Percentiles rank a stretch among this genome's conserved stretches.
Conservation (phyloP, 2,888 invertebrate species). For the Halocaridina rubra region DNA sequence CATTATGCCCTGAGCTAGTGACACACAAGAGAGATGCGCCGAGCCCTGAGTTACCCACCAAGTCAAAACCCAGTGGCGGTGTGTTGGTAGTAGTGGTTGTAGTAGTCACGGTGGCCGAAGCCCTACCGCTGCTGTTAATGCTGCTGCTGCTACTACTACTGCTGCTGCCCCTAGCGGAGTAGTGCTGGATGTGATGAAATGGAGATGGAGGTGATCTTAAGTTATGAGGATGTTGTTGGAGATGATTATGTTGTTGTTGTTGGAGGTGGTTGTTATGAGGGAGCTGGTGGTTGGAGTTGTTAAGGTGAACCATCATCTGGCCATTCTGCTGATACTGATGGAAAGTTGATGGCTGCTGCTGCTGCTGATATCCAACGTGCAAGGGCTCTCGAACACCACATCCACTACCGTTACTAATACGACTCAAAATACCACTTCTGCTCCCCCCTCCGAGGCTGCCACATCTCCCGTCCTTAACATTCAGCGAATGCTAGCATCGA, state of each 20-base stretch:
- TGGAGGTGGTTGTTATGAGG: slow-evolving; percentile 50
- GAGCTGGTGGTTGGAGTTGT: slow-evolving; percentile 35
- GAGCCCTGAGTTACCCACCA: slow-evolving; percentile 55
- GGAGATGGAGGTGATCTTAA: slow-evolving; percentile 43
- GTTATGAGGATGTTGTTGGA: slow-evolving; percentile 41
- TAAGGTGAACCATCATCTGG: slow-evolving; percentile 33
- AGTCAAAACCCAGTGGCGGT: slow-evolving; percentile 55
- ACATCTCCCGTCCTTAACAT: slow-evolving; percentile 51
- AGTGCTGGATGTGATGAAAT: slow-evolving; percentile 43
- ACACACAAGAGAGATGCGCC: slow-evolving; percentile 58
- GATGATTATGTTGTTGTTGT: too few relatives aligned
- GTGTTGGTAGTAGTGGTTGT: slow-evolving; percentile 57
- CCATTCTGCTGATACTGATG: slow-evolving; percentile 26
- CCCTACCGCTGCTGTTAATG: slow-evolving; percentile 51
- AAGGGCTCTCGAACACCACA: slow-evolving; percentile 32
- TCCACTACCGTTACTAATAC: slow-evolving; percentile 19
- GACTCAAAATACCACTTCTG: slow-evolving; percentile 10
- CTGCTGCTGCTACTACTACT: slow-evolving; percentile 53
- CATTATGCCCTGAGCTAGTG: slow-evolving; percentile 59
- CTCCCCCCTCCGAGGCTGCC: slow-evolving; percentile 41
- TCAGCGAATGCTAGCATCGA: slow-evolving; percentile 58
- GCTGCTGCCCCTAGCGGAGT: slow-evolving; percentile 42
- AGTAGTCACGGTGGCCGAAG: slow-evolving; percentile 53
- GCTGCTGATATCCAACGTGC: slow-evolving; percentile 30
- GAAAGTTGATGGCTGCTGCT: slow-evolving; percentile 26